Percentiles rank a stretch among this genome's conserved stretches.
These are phyloP conservation scores for pig (Sus scrofa) DNA, from an alignment of 2,113 vertebrate species.

Conservation along the genomic window T2T-Sscrofa CM000821.6:27346501-27347000, in stretches of 20 bases:
- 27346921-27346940: not conserved
- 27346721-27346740: slow-evolving; percentile 52
- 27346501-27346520: not conserved
- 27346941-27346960: not conserved
- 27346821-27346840: slow-evolving; percentile 26
- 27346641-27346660: slow-evolving; percentile 61
- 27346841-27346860: not conserved
- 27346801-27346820: slow-evolving; percentile 34
- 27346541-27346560: slow-evolving; percentile 69
- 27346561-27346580: slow-evolving; percentile 67
- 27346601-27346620: slow-evolving; percentile 68
- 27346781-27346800: not conserved
- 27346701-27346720: not conserved
- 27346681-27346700: not conserved
- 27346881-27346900: not conserved
- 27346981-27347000: not conserved
- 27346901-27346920: not conserved
- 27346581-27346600: slow-evolving; percentile 78
- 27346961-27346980: not conserved
- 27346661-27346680: slow-evolving; percentile 58
- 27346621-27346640: slow-evolving; percentile 82
- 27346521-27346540: slow-evolving; percentile 60
- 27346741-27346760: not conserved
- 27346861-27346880: not conserved
- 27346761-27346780: slow-evolving; percentile 2